Evolutionary conservation across 2,888 invertebrate species (phyloP).

Genomic region (Pemphredon lugubris): DNA sequence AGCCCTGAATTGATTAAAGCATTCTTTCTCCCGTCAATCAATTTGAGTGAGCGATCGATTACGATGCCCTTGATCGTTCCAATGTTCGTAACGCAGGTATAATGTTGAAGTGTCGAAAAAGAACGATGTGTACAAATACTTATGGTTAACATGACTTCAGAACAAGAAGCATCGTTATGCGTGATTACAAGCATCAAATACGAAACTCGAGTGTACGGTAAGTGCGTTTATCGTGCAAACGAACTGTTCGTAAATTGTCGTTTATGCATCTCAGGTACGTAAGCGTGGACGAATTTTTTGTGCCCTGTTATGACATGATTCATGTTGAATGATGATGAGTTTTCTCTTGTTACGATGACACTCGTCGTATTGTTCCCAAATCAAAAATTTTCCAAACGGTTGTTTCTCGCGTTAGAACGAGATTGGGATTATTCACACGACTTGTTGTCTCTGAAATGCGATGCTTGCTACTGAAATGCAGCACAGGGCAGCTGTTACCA

Average conservation of each 20-base stretch:
- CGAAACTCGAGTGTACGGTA: conserved; percentile 6
- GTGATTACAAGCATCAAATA: conserved; percentile 13
- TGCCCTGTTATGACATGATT: conserved; percentile 44
- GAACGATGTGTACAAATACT: background rate
- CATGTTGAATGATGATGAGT: conserved; percentile 10
- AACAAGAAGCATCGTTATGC: conserved; percentile 2
- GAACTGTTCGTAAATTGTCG: conserved; percentile 43
- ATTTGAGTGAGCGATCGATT: conserved; percentile 2
- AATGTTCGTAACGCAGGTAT: conserved; percentile 3
- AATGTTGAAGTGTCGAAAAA: conserved; percentile 2
- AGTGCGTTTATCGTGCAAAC: conserved; percentile 45
- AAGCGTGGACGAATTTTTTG: conserved; percentile 59
- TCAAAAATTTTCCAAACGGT: conserved; percentile 29
- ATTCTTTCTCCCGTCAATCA: conserved; percentile 17
- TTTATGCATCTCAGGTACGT: conserved; percentile 60
- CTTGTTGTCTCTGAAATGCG: conserved; percentile 75
- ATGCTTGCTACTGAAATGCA: conserved; percentile 83
- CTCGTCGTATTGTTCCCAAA: conserved; percentile 45
- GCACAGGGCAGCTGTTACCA: conserved; percentile 83
- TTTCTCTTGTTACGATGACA: conserved; percentile 9
- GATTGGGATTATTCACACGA: conserved; percentile 60
- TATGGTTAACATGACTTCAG: background rate
- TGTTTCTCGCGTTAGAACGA: conserved; percentile 13
- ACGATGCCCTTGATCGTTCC: background rate
- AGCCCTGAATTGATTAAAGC: conserved; percentile 55